Percentiles rank a stretch among this genome's conserved stretches.
Conservation (phyloP, 2,113 vertebrate genomes). For the Larimichthys polyactis region DNA sequence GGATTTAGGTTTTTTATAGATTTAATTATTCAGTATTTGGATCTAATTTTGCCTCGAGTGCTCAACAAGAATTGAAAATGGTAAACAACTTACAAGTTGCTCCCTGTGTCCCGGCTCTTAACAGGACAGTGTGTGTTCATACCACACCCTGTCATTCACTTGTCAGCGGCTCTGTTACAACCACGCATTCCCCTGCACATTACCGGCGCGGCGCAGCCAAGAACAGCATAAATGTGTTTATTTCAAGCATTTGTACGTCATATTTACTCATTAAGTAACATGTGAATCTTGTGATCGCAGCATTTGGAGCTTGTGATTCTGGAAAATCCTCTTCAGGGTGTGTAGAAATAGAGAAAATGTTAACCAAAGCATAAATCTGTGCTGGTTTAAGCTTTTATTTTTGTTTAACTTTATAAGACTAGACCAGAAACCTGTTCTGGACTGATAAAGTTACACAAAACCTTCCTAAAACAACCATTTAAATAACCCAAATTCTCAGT, state of each 20-base stretch:
- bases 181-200: slow-evolving; percentile 34
- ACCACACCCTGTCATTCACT: slow-evolving; percentile 73
- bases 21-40: slow-evolving; percentile 1
- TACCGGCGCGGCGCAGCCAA: neutral
- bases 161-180: slow-evolving; percentile 53
- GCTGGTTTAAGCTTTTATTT: neutral
- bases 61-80: neutral
- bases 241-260: slow-evolving; percentile 31
- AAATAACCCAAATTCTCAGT: neutral
- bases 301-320: neutral
- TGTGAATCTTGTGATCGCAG: slow-evolving; percentile 18
- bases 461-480: neutral
- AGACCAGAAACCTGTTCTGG: neutral
- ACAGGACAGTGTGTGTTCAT: slow-evolving; percentile 47
- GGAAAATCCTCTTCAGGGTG: neutral
- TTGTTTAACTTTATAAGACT: too few species aligned
- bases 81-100: slow-evolving; percentile 58
- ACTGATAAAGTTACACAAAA: slow-evolving; percentile 12
- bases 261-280: neutral
- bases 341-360: too few species aligned
- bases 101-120: slow-evolving; percentile 14
- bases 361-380: too few species aligned
- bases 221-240: neutral
- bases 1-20: neutral
- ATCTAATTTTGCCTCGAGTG: neutral